Base-by-base conservation (phyloP, 2,797 vertebrate genomes). In the Balearica regulorum region DNA sequence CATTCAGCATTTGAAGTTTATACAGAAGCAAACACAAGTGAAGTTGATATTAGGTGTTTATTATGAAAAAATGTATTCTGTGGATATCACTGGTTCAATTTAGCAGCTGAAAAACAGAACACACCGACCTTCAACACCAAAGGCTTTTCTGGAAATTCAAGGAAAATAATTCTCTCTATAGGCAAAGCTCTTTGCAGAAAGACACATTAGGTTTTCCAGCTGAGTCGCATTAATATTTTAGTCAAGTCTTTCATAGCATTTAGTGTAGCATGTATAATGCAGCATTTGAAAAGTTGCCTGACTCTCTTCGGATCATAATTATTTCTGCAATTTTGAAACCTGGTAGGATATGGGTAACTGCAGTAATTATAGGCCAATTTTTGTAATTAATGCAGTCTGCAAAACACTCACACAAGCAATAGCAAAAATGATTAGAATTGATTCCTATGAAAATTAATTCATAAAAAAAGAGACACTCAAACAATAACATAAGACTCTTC, bases 291-390 rank as follows among this genome's bases (percentile, higher is more conserved):
- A 97, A 94, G 93, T 83, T 95, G 87, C 76, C 87, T 82, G 61
- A 44, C 82, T 96, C 96, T 97, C 84, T 96, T 79, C 96, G 76
- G 95, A 91, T 66, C 70, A 31, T 76, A 93, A 96, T 97, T 97
- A 97, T 97, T 94, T 90, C 94, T 95, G 70, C 83, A 97, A 96
- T 95, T 81, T 89, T 96, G 68, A 96, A 96, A 87, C 80, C 84
- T 89, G 83, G 86, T 92, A 96, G 54, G 65, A 60, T 86, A 75
- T 70, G 93, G 82, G 49, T 93, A 96, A 94, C 49, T 18, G 17
- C 82, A 95, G 77, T 96, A 97, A 98, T 97, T 98, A 96, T 62
- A 96, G 90, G 44, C 28, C 92, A 95, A 96, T 98, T 96, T 96
- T 90, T 91, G 95, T 97, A 98, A 98, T 96, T 97, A 97, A 97